Evolutionary conservation across 2,888 invertebrate species (phyloP).

Genomic region (Acrobasis consociella): DNA sequence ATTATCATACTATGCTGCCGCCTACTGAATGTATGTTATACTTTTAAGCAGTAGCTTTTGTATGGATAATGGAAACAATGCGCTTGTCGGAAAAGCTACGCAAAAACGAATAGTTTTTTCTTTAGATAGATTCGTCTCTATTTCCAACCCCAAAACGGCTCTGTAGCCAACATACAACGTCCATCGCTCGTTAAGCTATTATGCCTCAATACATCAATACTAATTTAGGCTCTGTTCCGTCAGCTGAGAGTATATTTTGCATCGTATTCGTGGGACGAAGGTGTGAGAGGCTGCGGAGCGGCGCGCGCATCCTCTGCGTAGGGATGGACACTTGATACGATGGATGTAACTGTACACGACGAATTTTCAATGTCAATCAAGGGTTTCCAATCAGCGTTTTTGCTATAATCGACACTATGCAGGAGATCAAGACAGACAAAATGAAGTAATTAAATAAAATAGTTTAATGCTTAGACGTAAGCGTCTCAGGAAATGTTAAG

Average conservation of each 20-base stretch:
- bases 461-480: no score
- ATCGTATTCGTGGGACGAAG: conserved; percentile 51
- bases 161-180: conserved; percentile 27
- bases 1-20: no score
- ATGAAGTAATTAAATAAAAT: no score
- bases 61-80: no score
- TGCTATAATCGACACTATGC: no score
- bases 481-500: no score
- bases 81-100: no score
- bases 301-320: conserved; percentile 71
- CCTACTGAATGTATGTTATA: no score
- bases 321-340: conserved; percentile 45
- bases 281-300: conserved; percentile 56
- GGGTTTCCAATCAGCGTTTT: background rate
- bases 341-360: background rate
- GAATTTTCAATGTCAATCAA: background rate
- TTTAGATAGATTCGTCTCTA: background rate
- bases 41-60: no score
- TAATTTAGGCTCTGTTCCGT: conserved; percentile 31
- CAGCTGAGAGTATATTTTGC: conserved; percentile 41
- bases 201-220: conserved; percentile 32
- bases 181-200: conserved; percentile 45
- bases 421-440: no score
- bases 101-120: no score
- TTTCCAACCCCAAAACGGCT: conserved; percentile 39